Evolutionary conservation across 2,113 vertebrate species (phyloP).

Genomic region (Plecotus auritus): DNA sequence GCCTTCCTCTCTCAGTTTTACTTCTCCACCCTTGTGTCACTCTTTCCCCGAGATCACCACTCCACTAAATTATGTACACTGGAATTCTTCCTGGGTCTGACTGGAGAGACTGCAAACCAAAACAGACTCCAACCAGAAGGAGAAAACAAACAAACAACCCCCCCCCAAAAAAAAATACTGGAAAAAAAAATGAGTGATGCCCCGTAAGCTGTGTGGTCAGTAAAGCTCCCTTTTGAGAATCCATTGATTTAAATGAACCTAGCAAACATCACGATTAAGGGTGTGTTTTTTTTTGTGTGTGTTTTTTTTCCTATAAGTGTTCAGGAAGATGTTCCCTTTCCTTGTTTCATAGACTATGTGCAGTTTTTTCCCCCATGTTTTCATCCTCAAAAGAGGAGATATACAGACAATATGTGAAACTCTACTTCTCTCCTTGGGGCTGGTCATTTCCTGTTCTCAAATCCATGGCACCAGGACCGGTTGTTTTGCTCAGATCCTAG

Average conservation of each 20-base stretch:
- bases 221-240: background rate
- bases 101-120: background rate
- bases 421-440: background rate
- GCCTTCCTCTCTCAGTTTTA: background rate
- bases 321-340: background rate
- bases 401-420: background rate
- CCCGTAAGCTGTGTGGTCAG: background rate
- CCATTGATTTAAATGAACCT: background rate
- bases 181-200: background rate
- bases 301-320: background rate
- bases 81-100: background rate
- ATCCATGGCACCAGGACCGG: background rate
- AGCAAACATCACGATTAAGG: background rate
- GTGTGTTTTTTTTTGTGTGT: background rate
- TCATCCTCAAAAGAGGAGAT: background rate
- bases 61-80: background rate
- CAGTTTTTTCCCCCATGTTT: background rate
- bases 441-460: background rate
- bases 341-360: background rate
- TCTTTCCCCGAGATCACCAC: background rate
- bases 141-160: background rate
- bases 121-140: background rate
- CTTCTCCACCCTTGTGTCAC: background rate
- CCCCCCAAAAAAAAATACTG: too few relatives aligned
- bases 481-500: background rate